Percentiles rank a stretch among this genome's conserved stretches.
Evolutionary conservation across 2,113 vertebrate genomes (phyloP).

Genomic region (Phainopepla nitens): DNA sequence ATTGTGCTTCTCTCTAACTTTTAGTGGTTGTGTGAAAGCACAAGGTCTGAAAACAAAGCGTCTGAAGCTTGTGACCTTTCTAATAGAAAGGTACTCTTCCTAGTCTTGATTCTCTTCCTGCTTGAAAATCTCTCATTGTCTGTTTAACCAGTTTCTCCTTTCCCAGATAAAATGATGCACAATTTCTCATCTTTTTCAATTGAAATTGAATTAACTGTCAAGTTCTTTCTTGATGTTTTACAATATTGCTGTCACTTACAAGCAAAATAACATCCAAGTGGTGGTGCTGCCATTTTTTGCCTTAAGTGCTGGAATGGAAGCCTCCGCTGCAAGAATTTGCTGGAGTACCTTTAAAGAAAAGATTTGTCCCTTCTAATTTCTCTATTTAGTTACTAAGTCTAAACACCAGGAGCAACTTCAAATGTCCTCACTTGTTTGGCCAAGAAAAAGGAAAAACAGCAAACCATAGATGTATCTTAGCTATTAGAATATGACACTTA

Average conservation of each 20-base stretch:
- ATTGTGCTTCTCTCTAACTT: background rate
- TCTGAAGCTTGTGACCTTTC: background rate
- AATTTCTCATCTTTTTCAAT: background rate
- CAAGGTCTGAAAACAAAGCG: background rate
- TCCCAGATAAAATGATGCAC: background rate
- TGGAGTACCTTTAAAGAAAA: background rate
- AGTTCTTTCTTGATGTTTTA: background rate
- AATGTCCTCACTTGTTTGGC: background rate
- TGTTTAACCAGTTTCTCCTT: background rate
- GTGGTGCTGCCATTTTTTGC: background rate
- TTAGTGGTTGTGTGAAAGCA: background rate
- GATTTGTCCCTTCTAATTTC: background rate
- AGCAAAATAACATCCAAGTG: background rate
- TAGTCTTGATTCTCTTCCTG: background rate
- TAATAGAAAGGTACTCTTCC: background rate
- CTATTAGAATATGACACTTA: background rate
- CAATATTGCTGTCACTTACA: background rate
- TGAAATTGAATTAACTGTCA: background rate
- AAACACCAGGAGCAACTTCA: background rate
- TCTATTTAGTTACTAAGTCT: background rate
- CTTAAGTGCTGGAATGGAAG: background rate
- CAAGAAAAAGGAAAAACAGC: background rate
- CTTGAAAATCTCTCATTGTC: background rate
- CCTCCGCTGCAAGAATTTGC: background rate
- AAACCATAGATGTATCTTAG: background rate